phyloP scores from a whole-genome alignment of 2,113 vertebrate genomes.

The Phocoena sinus region DNA sequence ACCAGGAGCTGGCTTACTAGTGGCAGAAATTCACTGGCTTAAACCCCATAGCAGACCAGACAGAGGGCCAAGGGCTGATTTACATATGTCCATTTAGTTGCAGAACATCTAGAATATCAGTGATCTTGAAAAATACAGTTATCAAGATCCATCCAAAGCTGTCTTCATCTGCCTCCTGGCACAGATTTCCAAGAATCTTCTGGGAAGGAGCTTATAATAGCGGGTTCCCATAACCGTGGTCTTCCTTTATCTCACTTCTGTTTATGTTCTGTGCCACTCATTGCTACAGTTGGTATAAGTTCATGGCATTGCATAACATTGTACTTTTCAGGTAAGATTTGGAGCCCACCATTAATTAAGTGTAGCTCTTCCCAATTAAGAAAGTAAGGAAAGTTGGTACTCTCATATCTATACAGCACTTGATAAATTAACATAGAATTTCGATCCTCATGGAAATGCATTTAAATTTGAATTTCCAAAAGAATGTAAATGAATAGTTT shows the following conservation, averaged over 20 bases:
- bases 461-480: background rate
- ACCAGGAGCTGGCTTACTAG: background rate
- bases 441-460: background rate
- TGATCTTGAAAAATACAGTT: background rate
- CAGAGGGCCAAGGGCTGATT: background rate
- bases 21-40: background rate
- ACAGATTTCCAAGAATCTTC: background rate
- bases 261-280: background rate
- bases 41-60: background rate
- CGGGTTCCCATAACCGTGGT: background rate
- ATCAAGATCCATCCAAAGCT: background rate
- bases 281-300: background rate
- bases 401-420: background rate
- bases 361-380: background rate
- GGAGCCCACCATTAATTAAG: background rate
- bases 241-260: background rate
- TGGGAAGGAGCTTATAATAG: background rate
- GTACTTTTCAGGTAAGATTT: background rate
- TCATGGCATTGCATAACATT: background rate
- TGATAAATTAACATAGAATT: background rate
- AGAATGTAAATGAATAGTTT: background rate
- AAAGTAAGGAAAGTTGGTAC: background rate
- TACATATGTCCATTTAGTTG: background rate
- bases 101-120: background rate
- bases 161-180: background rate